Evolutionary conservation across 2,888 invertebrate genomes (phyloP), one percentile per base, ranked within the genome.

Genomic region (Artemia sp.): DNA sequence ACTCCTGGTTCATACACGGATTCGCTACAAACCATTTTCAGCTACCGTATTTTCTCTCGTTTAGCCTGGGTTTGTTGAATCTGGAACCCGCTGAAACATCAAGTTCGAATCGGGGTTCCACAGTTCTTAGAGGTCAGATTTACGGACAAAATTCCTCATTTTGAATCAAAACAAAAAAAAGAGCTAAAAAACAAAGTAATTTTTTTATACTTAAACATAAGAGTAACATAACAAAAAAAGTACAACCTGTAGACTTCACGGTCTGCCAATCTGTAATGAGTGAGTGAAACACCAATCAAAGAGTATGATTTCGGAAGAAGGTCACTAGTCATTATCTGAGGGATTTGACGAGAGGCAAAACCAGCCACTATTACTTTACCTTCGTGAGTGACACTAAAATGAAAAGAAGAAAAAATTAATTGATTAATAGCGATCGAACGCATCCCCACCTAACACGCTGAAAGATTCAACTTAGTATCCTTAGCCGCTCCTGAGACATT

Each of bases 201-300:
- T 68, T 67, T 12, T 14, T 11, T 70, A n/a, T 52, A 12, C 51
- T 12, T 24, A 12, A 51, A 51, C 12, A 14, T 10, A 51, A n/a
- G 3, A 51, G 19, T 1, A 11, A 58, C n/a, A n/a, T n/a, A n/a
- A n/a, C n/a, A 9, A 24, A n/a, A 12, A 19, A 24, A 12, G 14
- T 74, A 75, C 75, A 78, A 81, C 77, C 81, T 78, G 76, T 85
- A 86, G n/a, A 81, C 76, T 71, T 82, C 80, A 53, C 76, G 78
- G 74, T 82, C 79, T 72, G 81, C 81, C 70, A 78, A 77, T 68
- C 82, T 78, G 70, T 80, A 82, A 71, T 82, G 79, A 66, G 77
- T 76, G 38, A 84, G 77, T 72, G 81, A 81, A 12, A 84, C 79
- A 4, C 83, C 83, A 38, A 81, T 79, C 9, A 83, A 75, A 66